Evolutionary conservation across 2,113 vertebrate species (phyloP), one percentile per base, ranked within the genome.

Genomic region (Atlantisia rogersi): DNA sequence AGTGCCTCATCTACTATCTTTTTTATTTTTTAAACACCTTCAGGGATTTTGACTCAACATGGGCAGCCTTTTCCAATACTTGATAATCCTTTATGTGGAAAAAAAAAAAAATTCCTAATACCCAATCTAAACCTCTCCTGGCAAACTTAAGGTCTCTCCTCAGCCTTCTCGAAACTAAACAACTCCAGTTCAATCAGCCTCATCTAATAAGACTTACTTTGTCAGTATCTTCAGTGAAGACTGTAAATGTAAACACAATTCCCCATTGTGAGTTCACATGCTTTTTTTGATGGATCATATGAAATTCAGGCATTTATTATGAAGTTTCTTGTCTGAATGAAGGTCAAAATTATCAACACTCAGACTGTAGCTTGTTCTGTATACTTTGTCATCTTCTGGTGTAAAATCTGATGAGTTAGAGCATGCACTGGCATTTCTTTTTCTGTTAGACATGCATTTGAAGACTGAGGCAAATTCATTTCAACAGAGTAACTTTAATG

Each of bases 21-120:
- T 48, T 11, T 48, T 52, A 52, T 52, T 9, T 22, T 76, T 80
- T 56, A 50, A 67, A 50, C 44, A 35, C 10, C 24, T 78, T 13
- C 64, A 52, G 35, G 6, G 25, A 8, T 52, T 58, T 6, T 53
- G 29, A 40, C 12, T 29, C 10, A 9, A 25, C 15, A 22, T 58
- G 28, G 0, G 0, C 10, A 59, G 37, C 5, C 12, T 31, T 3
- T 73, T 77, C 18, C 21, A 58, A 6, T 13, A 3, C 16, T 81
- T 85, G 26, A 64, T 21, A 68, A 9, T 3, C 9, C 14, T 42
- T 75, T 24, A 26, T 2, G 9, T 73, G 44, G 7, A 46, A 46
- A 46, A 46, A 9, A 46, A 46, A 46, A 19, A 19, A 18, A 8
- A 18, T 9, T 46, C 17, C 44, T 46, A 46, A 46, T 50, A 50